Evolutionary conservation across 2,113 vertebrate species (phyloP), one percentile per base, ranked within the genome.

Genomic region (Stegostoma tigrinum): DNA sequence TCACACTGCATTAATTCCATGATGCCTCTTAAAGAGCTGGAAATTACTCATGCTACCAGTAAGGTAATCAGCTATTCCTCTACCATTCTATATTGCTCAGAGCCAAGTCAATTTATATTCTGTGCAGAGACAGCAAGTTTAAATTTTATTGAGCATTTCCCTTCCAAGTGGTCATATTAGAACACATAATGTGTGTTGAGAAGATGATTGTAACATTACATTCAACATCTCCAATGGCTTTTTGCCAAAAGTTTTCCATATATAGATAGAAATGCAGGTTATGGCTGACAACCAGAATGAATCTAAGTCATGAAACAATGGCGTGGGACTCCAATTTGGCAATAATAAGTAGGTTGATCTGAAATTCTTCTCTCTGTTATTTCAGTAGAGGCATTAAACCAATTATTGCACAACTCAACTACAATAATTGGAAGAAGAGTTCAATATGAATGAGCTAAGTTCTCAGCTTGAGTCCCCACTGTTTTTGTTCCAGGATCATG

Each of bases 141-240:
- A 19, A 93, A 93, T 61, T 93, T 93, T 38, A 66, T 93, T 93
- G 89, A n/a, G n/a, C 86, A 61, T 89, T 89, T 89, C 86, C 85
- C 30, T 64, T 91, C 87, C 87, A 91, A 93, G 61, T 45, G 8
- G 2, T 19, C 61, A 93, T 38, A 66, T 66, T 42, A n/a, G 89
- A 83, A 23, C 89, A 38, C 34, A n/a, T 66, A 17, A 66, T 93
- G 66, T 66, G 66, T 66, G 34, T 21, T 34, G 19, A 17, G 61
- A 93, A 66, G 30, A 5, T 45, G 80, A 93, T 93, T 93, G 30
- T 15, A 91, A 64, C 89, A 66, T 93, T 66, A 38, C n/a, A 93
- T 93, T 64, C 55, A 64, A 27, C 66, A 64, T 93, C 89, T 38
- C n/a, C 66, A 66, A 93, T 93, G 87, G 61, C 89, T 93, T 91